Evolutionary conservation across 2,797 vertebrate species (phyloP), one percentile per base, ranked within the genome.

Genomic region (Chromobotia macracanthus): DNA sequence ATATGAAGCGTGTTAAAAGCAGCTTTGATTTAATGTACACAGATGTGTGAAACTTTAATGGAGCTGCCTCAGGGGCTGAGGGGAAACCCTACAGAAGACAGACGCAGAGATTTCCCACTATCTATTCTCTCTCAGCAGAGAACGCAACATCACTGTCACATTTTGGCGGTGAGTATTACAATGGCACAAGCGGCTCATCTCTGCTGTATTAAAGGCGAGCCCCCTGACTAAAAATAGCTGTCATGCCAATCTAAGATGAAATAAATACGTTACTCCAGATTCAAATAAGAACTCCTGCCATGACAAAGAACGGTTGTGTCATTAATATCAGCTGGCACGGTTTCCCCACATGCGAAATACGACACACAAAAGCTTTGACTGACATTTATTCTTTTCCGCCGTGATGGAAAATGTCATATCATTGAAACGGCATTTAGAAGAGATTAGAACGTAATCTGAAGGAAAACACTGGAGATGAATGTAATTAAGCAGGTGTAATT

Each of bases 161-260:
- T 97, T 97, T 98, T 97, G 97, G 96, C 95, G 94, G 91, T 96
- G 94, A 94, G 96, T 96, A 97, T 97, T 98, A 97, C 96, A 97
- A 95, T 95, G 95, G 96, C 94, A 95, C 88, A 2, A 94, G 94
- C 96, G 95, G 90, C 95, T 93, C 95, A 94, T 95, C 94, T 95
- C 94, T 95, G 95, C 95, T 95, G 95, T 94, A 95, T 97, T 97
- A 97, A 98, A 96, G 95, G 5, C 28, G 28, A 96, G 93, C 97
- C 96, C 95, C 96, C 93, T 97, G 96, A 97, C 96, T 61, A 97
- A 97, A 98, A 97, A 96, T 96, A 95, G 94, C 95, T 97, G 96
- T 98, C 96, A 97, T 96, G 95, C 97, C 98, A 98, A 97, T 98
- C 96, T 96, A 96, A 95, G 96, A 96, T 97, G 96, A 97, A 98